Conservation (phyloP, 2,113 vertebrate species). For the Apodemus sylvaticus region DNA sequence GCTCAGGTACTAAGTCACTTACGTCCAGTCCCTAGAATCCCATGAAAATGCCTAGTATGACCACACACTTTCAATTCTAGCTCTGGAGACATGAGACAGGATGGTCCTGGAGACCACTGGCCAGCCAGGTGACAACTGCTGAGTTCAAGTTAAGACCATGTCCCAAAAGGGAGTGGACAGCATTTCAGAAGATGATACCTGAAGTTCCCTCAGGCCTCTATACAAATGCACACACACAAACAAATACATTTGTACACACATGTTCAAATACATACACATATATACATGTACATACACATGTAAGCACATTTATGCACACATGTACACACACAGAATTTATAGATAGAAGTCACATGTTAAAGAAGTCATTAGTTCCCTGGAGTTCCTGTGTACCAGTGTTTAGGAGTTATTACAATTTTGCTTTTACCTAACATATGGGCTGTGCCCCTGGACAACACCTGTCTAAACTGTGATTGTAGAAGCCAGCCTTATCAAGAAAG, state of each 20-base stretch:
- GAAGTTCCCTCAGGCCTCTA: background rate
- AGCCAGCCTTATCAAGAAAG: conserved; percentile 36
- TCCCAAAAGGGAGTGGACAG: background rate
- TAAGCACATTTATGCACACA: no score
- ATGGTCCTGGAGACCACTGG: background rate
- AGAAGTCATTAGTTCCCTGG: conserved; percentile 8
- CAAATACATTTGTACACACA: background rate
- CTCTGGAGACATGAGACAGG: background rate
- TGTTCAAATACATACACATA: fast-evolving
- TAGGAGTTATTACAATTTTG: background rate
- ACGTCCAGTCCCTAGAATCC: background rate
- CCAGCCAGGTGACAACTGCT: background rate
- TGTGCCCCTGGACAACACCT: background rate
- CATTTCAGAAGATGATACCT: background rate
- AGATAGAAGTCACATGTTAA: background rate
- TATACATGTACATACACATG: background rate
- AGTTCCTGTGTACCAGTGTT: background rate
- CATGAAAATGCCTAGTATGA: background rate
- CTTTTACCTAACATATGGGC: background rate
- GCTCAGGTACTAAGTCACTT: background rate
- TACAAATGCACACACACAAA: fast-evolving
- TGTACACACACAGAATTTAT: background rate
- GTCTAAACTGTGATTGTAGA: background rate
- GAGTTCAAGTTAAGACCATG: background rate
- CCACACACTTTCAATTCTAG: background rate